phyloP scores from a whole-genome alignment of 1,140 invertebrate genomes.

The Chionoecetes opilio region DNA sequence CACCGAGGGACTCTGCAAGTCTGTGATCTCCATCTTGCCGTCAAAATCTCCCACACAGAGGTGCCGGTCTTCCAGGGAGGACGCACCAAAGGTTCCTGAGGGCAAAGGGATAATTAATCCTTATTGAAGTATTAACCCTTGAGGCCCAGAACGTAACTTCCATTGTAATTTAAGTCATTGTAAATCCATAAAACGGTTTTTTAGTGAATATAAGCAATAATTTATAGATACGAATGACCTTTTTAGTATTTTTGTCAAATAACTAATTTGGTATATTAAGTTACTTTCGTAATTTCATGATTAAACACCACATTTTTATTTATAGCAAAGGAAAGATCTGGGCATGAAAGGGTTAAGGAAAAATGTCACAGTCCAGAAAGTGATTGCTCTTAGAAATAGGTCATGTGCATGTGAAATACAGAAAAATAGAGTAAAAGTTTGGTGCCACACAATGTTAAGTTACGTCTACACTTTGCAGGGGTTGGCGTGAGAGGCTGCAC shows the following conservation, averaged over 20 bases:
- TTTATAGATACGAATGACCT: too few species aligned
- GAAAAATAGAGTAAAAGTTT: background rate
- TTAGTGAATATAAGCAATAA: too few species aligned
- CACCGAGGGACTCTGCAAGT: slow-evolving; percentile 90
- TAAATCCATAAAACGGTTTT: too few species aligned
- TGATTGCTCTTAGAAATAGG: background rate
- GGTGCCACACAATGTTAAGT: background rate
- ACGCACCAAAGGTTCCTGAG: slow-evolving; percentile 92
- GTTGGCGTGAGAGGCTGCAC: background rate
- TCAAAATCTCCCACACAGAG: slow-evolving; percentile 96
- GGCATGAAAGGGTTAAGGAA: too few species aligned
- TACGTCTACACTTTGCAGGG: background rate
- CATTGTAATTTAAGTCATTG: too few species aligned
- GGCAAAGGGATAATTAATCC: background rate
- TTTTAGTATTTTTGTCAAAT: too few species aligned
- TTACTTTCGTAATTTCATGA: too few species aligned
- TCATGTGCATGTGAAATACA: background rate
- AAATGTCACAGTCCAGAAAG: background rate
- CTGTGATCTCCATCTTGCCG: slow-evolving; percentile 94
- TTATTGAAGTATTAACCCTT: too few species aligned
- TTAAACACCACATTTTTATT: too few species aligned
- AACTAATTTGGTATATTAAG: too few species aligned
- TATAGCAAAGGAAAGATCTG: background rate
- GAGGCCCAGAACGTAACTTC: too few species aligned
- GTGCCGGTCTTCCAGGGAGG: slow-evolving; percentile 90